A percentile compares a stretch with the other conserved stretches of the same genome.
These are phyloP conservation scores for Troilus luridus DNA, from an alignment of 2,888 invertebrate genomes.

Conservation along the genomic window DNA sequence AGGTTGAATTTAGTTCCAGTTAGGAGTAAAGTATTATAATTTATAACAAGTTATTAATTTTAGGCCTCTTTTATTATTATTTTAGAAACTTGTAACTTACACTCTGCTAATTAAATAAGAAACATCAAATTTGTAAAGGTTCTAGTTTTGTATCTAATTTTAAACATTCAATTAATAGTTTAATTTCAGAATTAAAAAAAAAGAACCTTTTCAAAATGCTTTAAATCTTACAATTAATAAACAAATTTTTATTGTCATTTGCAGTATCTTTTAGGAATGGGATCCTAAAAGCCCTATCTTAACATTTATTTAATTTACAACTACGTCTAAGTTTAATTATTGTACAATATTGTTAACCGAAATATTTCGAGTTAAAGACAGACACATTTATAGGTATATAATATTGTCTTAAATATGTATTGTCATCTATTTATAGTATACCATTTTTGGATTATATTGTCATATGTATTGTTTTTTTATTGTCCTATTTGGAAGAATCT, in stretches of 20 bases:
- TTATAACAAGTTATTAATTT: neutral
- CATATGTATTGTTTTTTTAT: slow-evolving; percentile 33
- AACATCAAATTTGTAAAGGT: slow-evolving; percentile 48
- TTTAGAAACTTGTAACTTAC: neutral
- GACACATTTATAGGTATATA: slow-evolving; percentile 18
- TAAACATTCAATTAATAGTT: neutral
- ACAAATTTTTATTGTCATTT: slow-evolving; percentile 64
- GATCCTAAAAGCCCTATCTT: slow-evolving; percentile 62
- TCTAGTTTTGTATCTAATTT: slow-evolving; percentile 2
- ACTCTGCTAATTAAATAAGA: slow-evolving; percentile 25
- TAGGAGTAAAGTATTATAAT: neutral
- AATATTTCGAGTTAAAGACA: slow-evolving; percentile 25
- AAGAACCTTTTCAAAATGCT: slow-evolving; percentile 19
- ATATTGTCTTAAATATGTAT: slow-evolving; percentile 51
- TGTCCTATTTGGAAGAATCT: slow-evolving; percentile 47
- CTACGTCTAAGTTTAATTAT: neutral
- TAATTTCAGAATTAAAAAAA: neutral
- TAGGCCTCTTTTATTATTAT: neutral
- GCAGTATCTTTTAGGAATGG: slow-evolving; percentile 64
- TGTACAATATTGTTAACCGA: slow-evolving; percentile 19
- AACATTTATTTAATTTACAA: slow-evolving; percentile 49
- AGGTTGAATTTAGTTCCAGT: neutral
- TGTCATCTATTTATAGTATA: slow-evolving; percentile 40
- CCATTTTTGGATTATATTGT: neutral
- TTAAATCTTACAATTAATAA: slow-evolving; percentile 60